Base-by-base conservation (phyloP, 1,140 invertebrate species). In the roundworm (Caenorhabditis elegans) region DNA sequence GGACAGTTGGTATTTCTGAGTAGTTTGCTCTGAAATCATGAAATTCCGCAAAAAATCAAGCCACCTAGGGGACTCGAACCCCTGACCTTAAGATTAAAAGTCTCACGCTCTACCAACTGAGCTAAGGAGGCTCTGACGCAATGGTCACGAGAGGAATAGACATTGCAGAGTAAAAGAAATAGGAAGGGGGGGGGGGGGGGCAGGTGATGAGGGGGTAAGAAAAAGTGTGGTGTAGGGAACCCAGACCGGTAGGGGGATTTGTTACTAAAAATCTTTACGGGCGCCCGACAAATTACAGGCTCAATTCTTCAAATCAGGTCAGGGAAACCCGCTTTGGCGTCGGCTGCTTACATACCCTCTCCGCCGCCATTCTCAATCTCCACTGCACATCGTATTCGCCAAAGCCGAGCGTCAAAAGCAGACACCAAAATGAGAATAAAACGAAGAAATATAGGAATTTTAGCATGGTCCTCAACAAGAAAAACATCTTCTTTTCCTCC, bases 61-160 rank as follows among this genome's bases (percentile, higher is more conserved):
- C 79, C 55, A 53, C 47, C 49, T 70, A 55, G 75, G 60, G 48
- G 80, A 75, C 55, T 76, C 43, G 46, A 39, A 76, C 43, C 48
- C 47, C 46, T 76, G 53, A 76, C 46, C 48, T 49, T 82, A 48
- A 36, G 65, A 76, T 47, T 53, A 53, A 60, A 53, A 47, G 39
- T 79, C 39, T 60, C 39, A 47, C 26, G 43, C 46, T 79, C 46
- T 53, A 79, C 49, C 46, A 60, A 53, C 26, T 39, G 43, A 80
- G 75, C 22, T 43, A 76, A 78, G 49, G 43, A 51, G 49, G 43
- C 55, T n/a, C 5, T 10, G 22, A n/a, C 28, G 31, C 17, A 8
- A 34, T 1, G 28, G 5, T 2, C 0, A 15, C 24, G 2, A 53
- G 5, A 26, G 22, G 4, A 6, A 8, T 11, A 53, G 10, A 26